Conservation (phyloP, 2,797 vertebrate species). For the Melanotaenia boesemani region DNA sequence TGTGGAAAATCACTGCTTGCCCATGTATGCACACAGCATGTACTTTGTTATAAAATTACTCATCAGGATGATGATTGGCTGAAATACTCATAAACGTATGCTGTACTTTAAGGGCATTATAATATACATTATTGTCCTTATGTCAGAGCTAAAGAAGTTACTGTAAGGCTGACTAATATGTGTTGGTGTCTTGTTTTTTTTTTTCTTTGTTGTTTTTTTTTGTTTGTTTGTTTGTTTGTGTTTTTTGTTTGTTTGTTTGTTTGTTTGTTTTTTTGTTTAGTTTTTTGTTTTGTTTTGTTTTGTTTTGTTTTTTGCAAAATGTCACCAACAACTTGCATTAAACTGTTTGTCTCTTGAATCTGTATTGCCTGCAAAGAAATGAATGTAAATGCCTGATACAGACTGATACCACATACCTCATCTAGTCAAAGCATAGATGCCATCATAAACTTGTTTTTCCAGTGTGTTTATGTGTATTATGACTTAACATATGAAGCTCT, state of each 20-base stretch:
- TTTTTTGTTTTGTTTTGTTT: too few relatives aligned
- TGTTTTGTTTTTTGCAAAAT: slow-evolving; percentile 5
- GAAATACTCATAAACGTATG: background rate
- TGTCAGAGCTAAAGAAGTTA: background rate
- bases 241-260: too few relatives aligned
- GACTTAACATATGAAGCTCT: slow-evolving; percentile 31
- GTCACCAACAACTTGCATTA: background rate
- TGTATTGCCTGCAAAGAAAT: background rate
- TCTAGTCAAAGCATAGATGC: slow-evolving; percentile 19
- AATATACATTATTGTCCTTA: background rate
- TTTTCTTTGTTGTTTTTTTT: too few relatives aligned
- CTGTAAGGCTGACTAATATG: background rate
- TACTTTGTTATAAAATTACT: background rate
- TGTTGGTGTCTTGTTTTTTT: background rate
- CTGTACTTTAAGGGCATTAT: background rate
- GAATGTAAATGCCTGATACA: slow-evolving; percentile 9
- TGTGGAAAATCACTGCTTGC: background rate
- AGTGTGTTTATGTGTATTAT: slow-evolving; percentile 49
- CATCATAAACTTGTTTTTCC: slow-evolving; percentile 22
- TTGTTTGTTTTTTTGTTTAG: too few relatives aligned
- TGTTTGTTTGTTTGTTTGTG: too few relatives aligned
- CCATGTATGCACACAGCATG: background rate
- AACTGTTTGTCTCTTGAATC: slow-evolving; percentile 24
- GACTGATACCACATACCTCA: background rate
- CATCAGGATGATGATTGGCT: background rate